Evolutionary conservation across 2,797 vertebrate genomes (phyloP), one percentile per base, ranked within the genome.

Genomic region (Silurus aristotelis): DNA sequence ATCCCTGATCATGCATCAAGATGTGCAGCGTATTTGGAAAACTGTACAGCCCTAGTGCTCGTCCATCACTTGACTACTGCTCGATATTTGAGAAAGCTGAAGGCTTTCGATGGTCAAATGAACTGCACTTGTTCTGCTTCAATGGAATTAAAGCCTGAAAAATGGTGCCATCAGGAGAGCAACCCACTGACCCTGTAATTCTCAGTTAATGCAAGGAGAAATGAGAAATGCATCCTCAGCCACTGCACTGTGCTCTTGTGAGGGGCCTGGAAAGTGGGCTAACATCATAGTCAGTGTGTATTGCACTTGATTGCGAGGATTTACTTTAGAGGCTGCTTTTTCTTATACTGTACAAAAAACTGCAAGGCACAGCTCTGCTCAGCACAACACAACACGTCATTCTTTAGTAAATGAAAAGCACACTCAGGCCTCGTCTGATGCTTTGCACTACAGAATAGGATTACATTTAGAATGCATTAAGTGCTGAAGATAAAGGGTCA

Each of bases 241-340:
- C 27, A 38, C 25, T 15, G 12, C 61, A 68, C 12, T 43, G 52
- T 84, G 43, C 58, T 78, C 5, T 5, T 58, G 56, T 63, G n/a
- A 48, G 68, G 60, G 46, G 27, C n/a, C 56, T 79, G 67, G 70
- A 81, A 87, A 81, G 52, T 67, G 76, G 70, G 64, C 43, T 81
- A 38, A 22, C 77, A 68, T 67, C 22, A 71, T 31, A 25, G 43
- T 77, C 66, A 43, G 75, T 43, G 27, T 56, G 55, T 70, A 84
- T 84, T 87, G 77, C 77, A 66, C 48, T 72, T 71, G 63, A 81
- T 83, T 83, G 84, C 84, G 55, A 82, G 61, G 31, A 48, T 82
- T 81, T 60, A 58, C 66, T 70, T 80, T 71, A 52, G 79, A 81
- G 46, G 68, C 52, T 48, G 79, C 68, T 80, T 81, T 67, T 79